These are phyloP conservation scores for Apus apus DNA, from an alignment of 2,113 vertebrate genomes.

Conservation along the genomic window DNA sequence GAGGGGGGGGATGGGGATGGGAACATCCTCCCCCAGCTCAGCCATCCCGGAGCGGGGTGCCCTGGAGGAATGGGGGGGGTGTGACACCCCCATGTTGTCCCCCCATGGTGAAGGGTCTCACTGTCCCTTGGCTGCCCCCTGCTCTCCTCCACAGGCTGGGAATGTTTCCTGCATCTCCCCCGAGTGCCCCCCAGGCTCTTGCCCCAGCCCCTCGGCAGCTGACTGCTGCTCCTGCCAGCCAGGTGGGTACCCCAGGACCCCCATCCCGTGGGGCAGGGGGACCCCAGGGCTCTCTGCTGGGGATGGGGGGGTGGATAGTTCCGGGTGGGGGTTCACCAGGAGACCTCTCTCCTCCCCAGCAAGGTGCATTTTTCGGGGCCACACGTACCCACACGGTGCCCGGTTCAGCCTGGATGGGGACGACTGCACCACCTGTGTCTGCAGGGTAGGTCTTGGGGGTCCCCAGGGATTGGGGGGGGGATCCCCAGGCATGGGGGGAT, in stretches of 20 bases:
- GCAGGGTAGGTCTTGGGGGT: conserved; percentile 59
- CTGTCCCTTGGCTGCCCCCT: accelerated
- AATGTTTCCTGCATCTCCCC: conserved; percentile 80
- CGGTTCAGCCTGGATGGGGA: conserved; percentile 75
- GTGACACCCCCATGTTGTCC: too few relatives aligned
- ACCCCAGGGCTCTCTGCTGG: too few relatives aligned
- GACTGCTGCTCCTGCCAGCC: conserved; percentile 78
- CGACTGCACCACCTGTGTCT: conserved; percentile 76
- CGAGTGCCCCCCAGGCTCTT: conserved; percentile 71
- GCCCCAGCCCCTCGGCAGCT: neutral
- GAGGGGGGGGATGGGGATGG: neutral
- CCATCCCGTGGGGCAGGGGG: too few relatives aligned
- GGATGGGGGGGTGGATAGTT: too few relatives aligned
- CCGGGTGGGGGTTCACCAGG: too few relatives aligned
- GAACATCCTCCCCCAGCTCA: too few relatives aligned
- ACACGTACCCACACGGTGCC: conserved; percentile 55
- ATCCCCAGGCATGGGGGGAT: too few relatives aligned
- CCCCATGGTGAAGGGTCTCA: neutral
- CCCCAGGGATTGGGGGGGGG: too few relatives aligned
- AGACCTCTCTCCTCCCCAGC: conserved; percentile 35
- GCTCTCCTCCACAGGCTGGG: conserved; percentile 56
- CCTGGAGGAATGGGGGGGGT: accelerated
- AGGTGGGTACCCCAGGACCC: conserved; percentile 30
- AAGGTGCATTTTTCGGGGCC: conserved; percentile 74
- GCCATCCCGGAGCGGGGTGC: neutral